Base-by-base conservation (phyloP, 2,888 invertebrate species). In the Ametastegia equiseti region DNA sequence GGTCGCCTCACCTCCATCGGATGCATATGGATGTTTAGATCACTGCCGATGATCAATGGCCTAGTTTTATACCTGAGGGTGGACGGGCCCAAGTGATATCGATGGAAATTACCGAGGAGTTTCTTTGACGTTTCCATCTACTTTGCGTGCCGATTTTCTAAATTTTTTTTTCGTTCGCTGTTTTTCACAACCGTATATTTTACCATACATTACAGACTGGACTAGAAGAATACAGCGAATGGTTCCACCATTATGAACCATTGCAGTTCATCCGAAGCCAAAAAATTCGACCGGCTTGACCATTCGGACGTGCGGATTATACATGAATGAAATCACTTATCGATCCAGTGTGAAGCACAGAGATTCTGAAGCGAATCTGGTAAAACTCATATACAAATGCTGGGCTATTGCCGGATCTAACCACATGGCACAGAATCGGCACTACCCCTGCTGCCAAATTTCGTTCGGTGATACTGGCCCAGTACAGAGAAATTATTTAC, bases 261-360 rank as follows among this genome's bases (percentile, higher is more conserved):
- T 54, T 54, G 19, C 54, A 54, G 19, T 54, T 54, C 23, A 19
- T n/a, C n/a, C 54, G 11, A 54, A 54, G 54, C 54, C 54, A 54
- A 54, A 23, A 45, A 63, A 30, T 33, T 27, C 27, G 63, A 33
- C 63, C 33, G 63, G 15, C n/a, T 36, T 63, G 30, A 36, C 33
- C 33, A 63, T 54, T 54, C 36, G 63, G 33, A 30, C 63, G 63
- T 63, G 63, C 63, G 27, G 13, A n/a, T 63, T 54, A 63, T 7
- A 36, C 33, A 33, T 33, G 15, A 30, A 33, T 36, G 63, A n/a
- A 63, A 36, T 54, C 54, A 33, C 63, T 63, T 23, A 33, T 63
- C 33, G 30, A 63, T 63, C 63, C 15, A 2, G 33, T 15, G 36
- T 11, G 5, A 63, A 63, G 63, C 33, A 33, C 27, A 5, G 63